Evolutionary conservation across 53 echinoderm and acorn worm species (phyloP).

Genomic region (Zoroaster sp.): DNA sequence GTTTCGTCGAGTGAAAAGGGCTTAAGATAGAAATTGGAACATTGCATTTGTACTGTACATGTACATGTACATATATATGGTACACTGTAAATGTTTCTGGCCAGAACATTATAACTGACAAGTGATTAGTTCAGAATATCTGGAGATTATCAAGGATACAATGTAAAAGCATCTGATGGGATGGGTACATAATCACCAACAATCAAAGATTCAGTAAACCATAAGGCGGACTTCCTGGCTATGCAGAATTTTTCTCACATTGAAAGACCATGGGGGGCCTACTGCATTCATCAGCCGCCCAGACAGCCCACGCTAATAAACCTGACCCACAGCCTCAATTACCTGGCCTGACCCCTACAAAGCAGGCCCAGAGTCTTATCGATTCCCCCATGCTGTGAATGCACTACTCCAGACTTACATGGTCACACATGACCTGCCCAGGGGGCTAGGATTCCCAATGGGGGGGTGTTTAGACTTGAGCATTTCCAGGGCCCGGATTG

Average conservation of each 20-base stretch:
- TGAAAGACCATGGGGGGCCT: conserved; percentile 19
- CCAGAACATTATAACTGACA: too few species aligned
- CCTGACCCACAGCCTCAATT: conserved; percentile 23
- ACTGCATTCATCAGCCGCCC: not conserved
- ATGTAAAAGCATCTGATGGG: not conserved
- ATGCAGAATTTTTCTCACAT: not conserved
- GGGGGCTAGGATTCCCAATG: conserved; percentile 36
- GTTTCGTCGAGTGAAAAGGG: too few species aligned
- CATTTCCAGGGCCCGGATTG: not conserved
- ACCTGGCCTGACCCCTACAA: conserved; percentile 27
- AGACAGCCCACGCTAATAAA: conserved; percentile 7
- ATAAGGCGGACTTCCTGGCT: not conserved
- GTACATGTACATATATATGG: too few species aligned
- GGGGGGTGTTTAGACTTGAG: conserved; percentile 19
- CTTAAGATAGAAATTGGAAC: too few species aligned
- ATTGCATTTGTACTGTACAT: too few species aligned
- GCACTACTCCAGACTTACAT: conserved; percentile 42
- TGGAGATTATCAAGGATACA: too few species aligned
- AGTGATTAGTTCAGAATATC: too few species aligned
- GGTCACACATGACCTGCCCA: conserved; percentile 49
- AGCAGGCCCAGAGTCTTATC: not conserved
- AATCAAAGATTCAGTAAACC: not conserved
- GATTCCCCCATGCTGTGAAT: conserved; percentile 46
- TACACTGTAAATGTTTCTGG: too few species aligned
- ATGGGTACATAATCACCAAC: not conserved